phyloP scores from a whole-genome alignment of 2,888 invertebrate species.

The Gibbula magus region DNA sequence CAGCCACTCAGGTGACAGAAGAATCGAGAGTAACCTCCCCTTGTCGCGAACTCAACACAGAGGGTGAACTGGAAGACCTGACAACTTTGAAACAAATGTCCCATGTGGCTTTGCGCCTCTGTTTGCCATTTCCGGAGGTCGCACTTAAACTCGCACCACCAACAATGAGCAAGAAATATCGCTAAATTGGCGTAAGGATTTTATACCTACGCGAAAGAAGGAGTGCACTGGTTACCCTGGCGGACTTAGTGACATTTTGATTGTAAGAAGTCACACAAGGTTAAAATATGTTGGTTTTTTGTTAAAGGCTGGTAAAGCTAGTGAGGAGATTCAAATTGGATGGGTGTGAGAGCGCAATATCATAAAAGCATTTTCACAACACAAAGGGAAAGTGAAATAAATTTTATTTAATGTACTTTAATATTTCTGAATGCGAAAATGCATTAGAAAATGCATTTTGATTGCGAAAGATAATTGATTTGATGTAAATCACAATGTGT shows the following conservation, averaged over 20 bases:
- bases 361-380: too few relatives aligned
- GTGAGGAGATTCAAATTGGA: not conserved
- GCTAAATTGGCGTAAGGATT: slow-evolving; percentile 25
- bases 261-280: slow-evolving; percentile 22
- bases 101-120: slow-evolving; percentile 21
- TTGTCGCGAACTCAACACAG: not conserved
- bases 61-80: slow-evolving; percentile 15
- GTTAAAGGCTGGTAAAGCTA: not conserved
- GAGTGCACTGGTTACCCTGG: not conserved
- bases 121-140: slow-evolving; percentile 25
- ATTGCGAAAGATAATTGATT: too few relatives aligned
- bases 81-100: slow-evolving; percentile 25
- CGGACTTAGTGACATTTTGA: slow-evolving; percentile 6
- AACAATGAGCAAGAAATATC: slow-evolving; percentile 21
- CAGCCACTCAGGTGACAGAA: too few relatives aligned
- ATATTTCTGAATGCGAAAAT: too few relatives aligned
- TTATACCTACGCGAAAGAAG: slow-evolving; percentile 22
- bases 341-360: too few relatives aligned
- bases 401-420: too few relatives aligned
- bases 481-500: too few relatives aligned
- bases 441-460: too few relatives aligned
- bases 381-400: too few relatives aligned
- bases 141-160: slow-evolving; percentile 25
- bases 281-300: slow-evolving; percentile 22
- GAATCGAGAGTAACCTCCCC: not conserved